Percentiles rank a stretch among this genome's conserved stretches.
Conservation (phyloP, 2,888 invertebrate genomes). For the Sinohyriopsis cumingii region DNA sequence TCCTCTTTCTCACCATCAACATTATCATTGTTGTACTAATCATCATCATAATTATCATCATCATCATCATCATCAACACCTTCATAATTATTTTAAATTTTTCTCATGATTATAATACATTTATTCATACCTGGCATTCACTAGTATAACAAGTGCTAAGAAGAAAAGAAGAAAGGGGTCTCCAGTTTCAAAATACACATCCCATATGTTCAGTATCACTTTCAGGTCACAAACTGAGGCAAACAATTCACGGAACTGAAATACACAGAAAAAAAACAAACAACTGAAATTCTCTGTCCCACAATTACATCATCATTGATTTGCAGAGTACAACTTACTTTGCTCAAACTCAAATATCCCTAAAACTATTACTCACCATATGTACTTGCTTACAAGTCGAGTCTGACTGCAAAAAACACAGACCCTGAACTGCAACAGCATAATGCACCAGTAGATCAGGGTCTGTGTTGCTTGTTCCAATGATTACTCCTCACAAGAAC, state of each 20-base stretch:
- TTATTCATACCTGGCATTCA: slow-evolving; percentile 85
- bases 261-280: slow-evolving; percentile 20
- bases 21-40: too few species aligned
- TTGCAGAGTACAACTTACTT: background rate
- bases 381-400: too few species aligned
- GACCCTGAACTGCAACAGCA: too few species aligned
- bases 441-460: too few species aligned
- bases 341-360: background rate
- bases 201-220: slow-evolving; percentile 94
- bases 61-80: too few species aligned
- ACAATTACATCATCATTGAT: background rate
- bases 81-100: too few species aligned
- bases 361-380: background rate
- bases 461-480: too few species aligned
- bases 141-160: slow-evolving; percentile 92
- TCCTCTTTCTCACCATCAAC: too few species aligned
- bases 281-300: background rate
- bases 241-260: slow-evolving; percentile 87
- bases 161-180: slow-evolving; percentile 98
- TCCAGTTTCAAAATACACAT: slow-evolving; percentile 94
- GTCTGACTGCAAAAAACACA: too few species aligned
- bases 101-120: slow-evolving; percentile 3
- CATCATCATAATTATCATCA: too few species aligned
- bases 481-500: too few species aligned
- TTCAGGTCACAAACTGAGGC: slow-evolving; percentile 88